Evolutionary conservation across 2,797 vertebrate genomes (phyloP).

Genomic region (Phrynocephalus vlangalii): DNA sequence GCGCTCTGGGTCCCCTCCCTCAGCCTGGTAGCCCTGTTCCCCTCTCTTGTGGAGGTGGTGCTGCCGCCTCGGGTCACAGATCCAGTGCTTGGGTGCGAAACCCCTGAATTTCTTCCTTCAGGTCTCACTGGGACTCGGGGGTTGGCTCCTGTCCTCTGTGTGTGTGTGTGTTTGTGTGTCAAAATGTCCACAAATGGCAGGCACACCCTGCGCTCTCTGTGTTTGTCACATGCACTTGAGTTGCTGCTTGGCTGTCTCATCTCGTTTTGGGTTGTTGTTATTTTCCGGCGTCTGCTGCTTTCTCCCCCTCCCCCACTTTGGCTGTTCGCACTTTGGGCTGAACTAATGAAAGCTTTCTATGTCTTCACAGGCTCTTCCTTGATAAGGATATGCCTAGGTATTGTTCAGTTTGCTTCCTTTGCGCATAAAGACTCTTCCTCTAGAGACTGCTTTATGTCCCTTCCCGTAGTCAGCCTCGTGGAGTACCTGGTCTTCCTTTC

Average conservation of each 20-base stretch:
- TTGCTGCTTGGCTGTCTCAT: constrained; percentile 32
- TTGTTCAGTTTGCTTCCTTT: constrained; percentile 78
- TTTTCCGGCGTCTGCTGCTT: constrained; percentile 56
- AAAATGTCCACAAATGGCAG: too few relatives aligned
- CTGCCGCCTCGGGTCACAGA: constrained; percentile 32
- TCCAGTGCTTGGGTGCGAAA: neutral
- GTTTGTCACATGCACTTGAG: constrained; percentile 47
- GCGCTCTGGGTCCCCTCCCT: too few relatives aligned
- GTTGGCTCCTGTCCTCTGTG: neutral
- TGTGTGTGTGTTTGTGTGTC: neutral
- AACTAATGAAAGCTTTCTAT: constrained; percentile 85
- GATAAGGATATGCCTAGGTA: constrained; percentile 99
- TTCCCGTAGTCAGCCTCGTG: constrained; percentile 29
- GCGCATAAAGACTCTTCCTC: constrained; percentile 80
- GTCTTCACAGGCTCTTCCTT: constrained; percentile 96
- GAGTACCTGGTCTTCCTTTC: neutral
- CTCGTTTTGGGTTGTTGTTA: too few relatives aligned
- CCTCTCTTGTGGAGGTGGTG: fast-evolving
- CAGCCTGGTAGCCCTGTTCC: neutral
- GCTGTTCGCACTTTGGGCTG: constrained; percentile 72
- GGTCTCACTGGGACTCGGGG: neutral
- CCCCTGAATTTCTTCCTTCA: neutral
- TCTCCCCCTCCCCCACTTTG: constrained; percentile 41
- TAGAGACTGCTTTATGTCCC: constrained; percentile 69
- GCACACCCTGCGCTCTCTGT: neutral